Evolutionary conservation across 2,888 invertebrate genomes (phyloP).

Genomic region (Orthonevra nobilis): DNA sequence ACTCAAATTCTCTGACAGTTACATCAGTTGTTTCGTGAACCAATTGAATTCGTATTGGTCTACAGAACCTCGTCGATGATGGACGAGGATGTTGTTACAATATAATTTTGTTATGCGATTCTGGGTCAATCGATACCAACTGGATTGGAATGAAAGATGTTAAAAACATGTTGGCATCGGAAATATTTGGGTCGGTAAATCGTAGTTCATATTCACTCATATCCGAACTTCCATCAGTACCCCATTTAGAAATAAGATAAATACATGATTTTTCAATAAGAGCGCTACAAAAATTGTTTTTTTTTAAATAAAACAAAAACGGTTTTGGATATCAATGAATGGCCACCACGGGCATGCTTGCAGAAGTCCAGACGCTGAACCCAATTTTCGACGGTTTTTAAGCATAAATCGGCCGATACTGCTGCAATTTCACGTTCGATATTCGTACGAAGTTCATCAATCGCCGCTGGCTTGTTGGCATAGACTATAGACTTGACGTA

Average conservation of each 20-base stretch:
- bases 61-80: slow-evolving; percentile 22
- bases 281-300: no score
- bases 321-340: no score
- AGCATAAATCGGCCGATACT: no score
- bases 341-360: no score
- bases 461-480: no score
- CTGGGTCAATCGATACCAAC: slow-evolving; percentile 4
- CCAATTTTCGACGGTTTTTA: no score
- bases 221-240: not conserved
- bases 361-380: no score
- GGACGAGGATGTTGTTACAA: slow-evolving; percentile 18
- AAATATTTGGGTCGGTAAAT: slow-evolving; percentile 1
- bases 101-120: not conserved
- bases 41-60: slow-evolving; percentile 22
- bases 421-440: no score
- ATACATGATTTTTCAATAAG: no score
- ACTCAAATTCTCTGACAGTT: not conserved
- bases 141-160: slow-evolving; percentile 2
- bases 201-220: not conserved
- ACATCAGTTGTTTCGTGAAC: slow-evolving; percentile 7
- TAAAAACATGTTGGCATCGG: slow-evolving; percentile 5
- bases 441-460: no score
- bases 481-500: no score
- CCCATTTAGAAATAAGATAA: not conserved
- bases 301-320: no score